A percentile compares a stretch with the other conserved stretches of the same genome.
Conservation (phyloP, 2,888 invertebrate genomes). For the Metalampra italica region DNA sequence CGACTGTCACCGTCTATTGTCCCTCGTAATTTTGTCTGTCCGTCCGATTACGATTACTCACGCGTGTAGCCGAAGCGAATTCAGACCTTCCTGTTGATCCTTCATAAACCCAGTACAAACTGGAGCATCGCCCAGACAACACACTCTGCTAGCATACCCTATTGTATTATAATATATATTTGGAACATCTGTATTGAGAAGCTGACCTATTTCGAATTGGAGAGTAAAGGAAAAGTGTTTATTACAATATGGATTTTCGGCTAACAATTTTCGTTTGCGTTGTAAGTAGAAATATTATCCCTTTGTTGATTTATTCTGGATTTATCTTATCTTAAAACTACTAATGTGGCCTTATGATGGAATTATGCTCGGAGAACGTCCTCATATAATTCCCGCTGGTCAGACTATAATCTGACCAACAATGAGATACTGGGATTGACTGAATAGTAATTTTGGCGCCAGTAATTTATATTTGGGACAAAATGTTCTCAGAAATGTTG, state of each 20-base stretch:
- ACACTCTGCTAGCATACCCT: slow-evolving; percentile 16
- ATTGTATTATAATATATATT: neutral
- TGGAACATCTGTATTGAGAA: neutral
- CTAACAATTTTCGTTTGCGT: slow-evolving; percentile 36
- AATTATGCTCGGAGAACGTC: no score
- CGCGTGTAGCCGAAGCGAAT: slow-evolving; percentile 45
- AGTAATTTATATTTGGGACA: no score
- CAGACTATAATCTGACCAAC: no score
- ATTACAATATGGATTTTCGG: slow-evolving; percentile 39
- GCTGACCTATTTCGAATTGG: neutral
- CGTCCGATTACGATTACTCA: slow-evolving; percentile 36
- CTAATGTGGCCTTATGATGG: no score
- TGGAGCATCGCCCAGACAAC: slow-evolving; percentile 31
- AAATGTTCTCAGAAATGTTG: no score
- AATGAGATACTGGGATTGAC: no score
- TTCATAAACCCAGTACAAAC: slow-evolving; percentile 48
- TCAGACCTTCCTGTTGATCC: slow-evolving; percentile 55
- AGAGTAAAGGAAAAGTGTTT: neutral
- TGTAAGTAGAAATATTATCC: slow-evolving; percentile 39
- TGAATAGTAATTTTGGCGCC: no score
- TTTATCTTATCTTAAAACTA: no score
- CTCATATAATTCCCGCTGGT: no score
- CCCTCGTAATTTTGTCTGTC: slow-evolving; percentile 20
- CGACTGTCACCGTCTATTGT: slow-evolving; percentile 36
- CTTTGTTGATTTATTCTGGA: slow-evolving; percentile 1